These are phyloP conservation scores for Mastigias papua DNA, from an alignment of 30 jellyfish, hydroid and myxozoan genomes.

Conservation along the genomic window DNA sequence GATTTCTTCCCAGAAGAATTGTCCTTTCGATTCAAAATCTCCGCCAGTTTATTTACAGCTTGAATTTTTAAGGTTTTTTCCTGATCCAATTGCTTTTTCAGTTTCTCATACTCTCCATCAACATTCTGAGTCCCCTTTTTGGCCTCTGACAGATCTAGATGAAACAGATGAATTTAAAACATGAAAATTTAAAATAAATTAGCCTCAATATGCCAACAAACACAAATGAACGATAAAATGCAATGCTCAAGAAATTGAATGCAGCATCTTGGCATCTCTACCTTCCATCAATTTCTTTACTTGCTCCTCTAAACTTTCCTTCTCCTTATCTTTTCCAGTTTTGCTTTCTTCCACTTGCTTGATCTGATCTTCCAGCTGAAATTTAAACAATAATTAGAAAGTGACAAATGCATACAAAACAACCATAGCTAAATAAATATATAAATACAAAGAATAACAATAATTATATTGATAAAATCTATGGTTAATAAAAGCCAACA, in stretches of 20 bases:
- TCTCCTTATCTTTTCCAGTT: constrained; percentile 59
- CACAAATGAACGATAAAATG: too few species aligned
- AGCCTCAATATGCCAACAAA: too few species aligned
- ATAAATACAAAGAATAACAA: too few species aligned
- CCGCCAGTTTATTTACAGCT: constrained; percentile 90
- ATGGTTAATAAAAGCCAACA: too few species aligned
- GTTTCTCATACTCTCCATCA: constrained; percentile 70
- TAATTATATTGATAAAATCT: too few species aligned
- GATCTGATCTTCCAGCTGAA: constrained; percentile 86
- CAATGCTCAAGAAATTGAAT: too few species aligned
- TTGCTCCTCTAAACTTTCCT: constrained; percentile 65
- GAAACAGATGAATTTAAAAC: not conserved
- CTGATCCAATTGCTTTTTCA: constrained; percentile 62
- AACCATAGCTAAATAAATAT: too few species aligned
- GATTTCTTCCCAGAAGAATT: constrained; percentile 59
- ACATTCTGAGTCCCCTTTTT: constrained; percentile 60
- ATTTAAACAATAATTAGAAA: not conserved
- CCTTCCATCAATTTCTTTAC: constrained; percentile 83
- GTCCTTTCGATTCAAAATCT: constrained; percentile 87
- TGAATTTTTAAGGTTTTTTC: constrained; percentile 81
- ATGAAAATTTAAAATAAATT: not conserved
- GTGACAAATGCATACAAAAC: not conserved
- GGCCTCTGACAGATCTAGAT: constrained; percentile 63
- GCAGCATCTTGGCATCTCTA: constrained; percentile 12
- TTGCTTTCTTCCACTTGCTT: constrained; percentile 48